Evolutionary conservation across 2,113 vertebrate species (phyloP).

Genomic region (Arothron firmamentum): DNA sequence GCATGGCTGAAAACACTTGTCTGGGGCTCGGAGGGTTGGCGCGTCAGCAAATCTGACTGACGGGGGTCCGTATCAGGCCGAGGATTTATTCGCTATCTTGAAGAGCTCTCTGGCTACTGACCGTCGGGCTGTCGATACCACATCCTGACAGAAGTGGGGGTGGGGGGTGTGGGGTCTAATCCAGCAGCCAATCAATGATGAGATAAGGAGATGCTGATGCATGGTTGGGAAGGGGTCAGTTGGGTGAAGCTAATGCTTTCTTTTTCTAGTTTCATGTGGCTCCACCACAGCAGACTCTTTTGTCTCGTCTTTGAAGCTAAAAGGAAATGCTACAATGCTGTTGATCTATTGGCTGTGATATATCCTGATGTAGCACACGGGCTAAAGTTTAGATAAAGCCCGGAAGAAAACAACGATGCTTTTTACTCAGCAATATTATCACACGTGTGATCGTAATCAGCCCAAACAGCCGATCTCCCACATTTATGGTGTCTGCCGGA

Average conservation of each 20-base stretch:
- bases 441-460: too few species aligned
- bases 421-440: too few species aligned
- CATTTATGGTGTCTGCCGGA: too few species aligned
- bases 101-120: slow-evolving; percentile 43
- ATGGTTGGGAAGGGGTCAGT: neutral
- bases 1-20: slow-evolving; percentile 4
- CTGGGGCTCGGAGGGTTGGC: slow-evolving; percentile 29
- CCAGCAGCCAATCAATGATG: slow-evolving; percentile 56
- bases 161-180: slow-evolving; percentile 36
- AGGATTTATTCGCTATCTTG: slow-evolving; percentile 33
- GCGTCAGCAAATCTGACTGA: slow-evolving; percentile 8
- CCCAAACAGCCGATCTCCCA: too few species aligned
- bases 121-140: slow-evolving; percentile 51
- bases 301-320: too few species aligned
- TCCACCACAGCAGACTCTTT: neutral
- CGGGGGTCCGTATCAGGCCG: slow-evolving; percentile 8
- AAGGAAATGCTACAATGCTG: too few species aligned
- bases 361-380: too few species aligned
- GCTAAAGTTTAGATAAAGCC: too few species aligned
- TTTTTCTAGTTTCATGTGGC: neutral
- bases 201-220: slow-evolving; percentile 47
- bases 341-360: too few species aligned
- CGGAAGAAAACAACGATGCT: too few species aligned
- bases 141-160: slow-evolving; percentile 39
- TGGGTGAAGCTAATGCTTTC: slow-evolving; percentile 16